Conservation (phyloP, 23 tunicate genomes). For the Botrylloides violaceus region DNA sequence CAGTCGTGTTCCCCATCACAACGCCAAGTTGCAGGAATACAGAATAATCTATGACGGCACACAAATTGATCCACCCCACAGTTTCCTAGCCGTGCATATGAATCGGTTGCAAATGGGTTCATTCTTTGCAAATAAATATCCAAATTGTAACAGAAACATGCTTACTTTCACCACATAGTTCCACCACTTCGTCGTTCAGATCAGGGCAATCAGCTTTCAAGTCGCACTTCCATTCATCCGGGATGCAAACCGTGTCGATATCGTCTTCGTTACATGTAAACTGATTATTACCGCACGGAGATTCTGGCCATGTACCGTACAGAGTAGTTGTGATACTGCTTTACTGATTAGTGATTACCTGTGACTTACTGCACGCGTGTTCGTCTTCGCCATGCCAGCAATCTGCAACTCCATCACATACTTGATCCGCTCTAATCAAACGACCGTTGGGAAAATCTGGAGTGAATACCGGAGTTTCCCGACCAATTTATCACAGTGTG, state of each 20-base stretch:
- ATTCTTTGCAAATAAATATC: too few relatives aligned
- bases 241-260: conserved; percentile 1
- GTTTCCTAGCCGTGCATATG: not conserved
- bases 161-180: conserved; percentile 10
- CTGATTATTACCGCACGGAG: conserved; percentile 2
- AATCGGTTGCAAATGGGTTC: too few relatives aligned
- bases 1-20: conserved; percentile 21
- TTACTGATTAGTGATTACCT: not conserved
- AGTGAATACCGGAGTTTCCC: too few relatives aligned
- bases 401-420: conserved; percentile 16
- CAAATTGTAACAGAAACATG: not conserved
- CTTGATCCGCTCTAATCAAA: not conserved
- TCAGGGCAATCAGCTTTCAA: conserved; percentile 7
- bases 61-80: conserved; percentile 2
- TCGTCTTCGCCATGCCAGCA: conserved; percentile 13
- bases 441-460: not conserved
- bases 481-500: too few relatives aligned
- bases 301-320: not conserved
- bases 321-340: not conserved
- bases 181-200: conserved; percentile 1
- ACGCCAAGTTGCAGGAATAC: not conserved
- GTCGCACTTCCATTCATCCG: conserved; percentile 22
- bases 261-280: conserved; percentile 1
- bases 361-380: conserved; percentile 15
- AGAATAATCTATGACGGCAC: conserved; percentile 7